Conservation (phyloP, 2,113 vertebrate genomes). For the Lutjanus erythropterus region DNA sequence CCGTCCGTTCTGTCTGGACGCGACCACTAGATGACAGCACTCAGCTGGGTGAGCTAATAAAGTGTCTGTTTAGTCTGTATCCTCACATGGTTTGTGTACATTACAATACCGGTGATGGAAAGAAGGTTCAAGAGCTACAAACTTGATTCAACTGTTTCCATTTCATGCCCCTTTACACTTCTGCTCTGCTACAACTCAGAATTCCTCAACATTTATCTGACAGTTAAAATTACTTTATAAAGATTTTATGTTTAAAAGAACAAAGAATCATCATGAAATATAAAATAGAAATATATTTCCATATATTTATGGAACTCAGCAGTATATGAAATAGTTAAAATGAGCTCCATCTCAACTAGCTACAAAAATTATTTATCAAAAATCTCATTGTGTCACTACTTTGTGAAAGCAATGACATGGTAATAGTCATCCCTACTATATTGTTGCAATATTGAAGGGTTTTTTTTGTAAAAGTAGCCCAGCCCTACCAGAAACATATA, state of each 20-base stretch:
- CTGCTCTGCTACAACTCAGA: neutral
- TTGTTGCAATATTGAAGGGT: too few relatives aligned
- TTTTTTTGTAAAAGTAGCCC: too few relatives aligned
- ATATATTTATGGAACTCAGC: neutral
- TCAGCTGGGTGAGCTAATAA: constrained; percentile 89
- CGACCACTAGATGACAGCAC: constrained; percentile 91
- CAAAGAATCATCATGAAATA: too few relatives aligned
- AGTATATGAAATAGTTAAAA: neutral
- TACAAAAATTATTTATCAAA: too few relatives aligned
- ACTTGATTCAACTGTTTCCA: neutral
- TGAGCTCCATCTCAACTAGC: neutral
- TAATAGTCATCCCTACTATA: too few relatives aligned
- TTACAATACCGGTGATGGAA: neutral
- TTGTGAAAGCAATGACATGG: too few relatives aligned
- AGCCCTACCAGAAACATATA: too few relatives aligned
- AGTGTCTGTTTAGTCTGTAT: neutral
- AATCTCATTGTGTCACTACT: too few relatives aligned
- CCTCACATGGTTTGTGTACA: neutral
- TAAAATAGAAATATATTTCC: too few relatives aligned
- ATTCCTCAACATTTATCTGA: neutral
- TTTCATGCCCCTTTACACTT: constrained; percentile 2
- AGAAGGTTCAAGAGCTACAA: neutral
- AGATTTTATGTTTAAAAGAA: too few relatives aligned
- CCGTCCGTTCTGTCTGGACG: constrained; percentile 88
- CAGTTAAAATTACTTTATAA: neutral